Base-by-base conservation (phyloP, 2,888 invertebrate species). In the Drosophila ochracea region DNA sequence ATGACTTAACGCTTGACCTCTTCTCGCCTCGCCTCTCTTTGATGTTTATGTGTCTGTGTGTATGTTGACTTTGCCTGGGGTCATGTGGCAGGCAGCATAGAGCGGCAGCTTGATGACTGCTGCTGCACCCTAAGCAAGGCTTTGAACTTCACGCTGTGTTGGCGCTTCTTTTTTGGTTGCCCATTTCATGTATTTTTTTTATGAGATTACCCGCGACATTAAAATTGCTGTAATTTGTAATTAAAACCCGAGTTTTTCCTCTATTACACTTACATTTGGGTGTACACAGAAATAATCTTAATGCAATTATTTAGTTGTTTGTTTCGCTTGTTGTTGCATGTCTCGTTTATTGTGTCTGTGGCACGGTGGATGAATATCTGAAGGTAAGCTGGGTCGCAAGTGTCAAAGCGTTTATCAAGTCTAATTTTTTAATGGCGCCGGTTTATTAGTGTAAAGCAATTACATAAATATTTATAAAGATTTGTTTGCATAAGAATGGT, bases 1-100 rank as follows among this genome's bases (percentile, higher is more conserved):
- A 79, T 89, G 83, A 90, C 90, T 90, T 87, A 73, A 87, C 87
- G 91, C 89, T 90, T 87, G 87, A 87, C 87, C 87, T 80, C 76
- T 68, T 70, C 76, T 76, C 74, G 83, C 90, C 67, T 71, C 74
- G 83, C 90, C 67, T 73, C 74, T 68, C 89, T 84, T 89, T 88
- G 91, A 89, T 89, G 31, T 31, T 31, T 31, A 0, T 30, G 84
- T 76, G 80, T 49, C 2, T 31, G 31, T 33, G 33, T 33, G 25
- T 54, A 10, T 54, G 47, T 83, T 89, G 86, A 81, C 84, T 78
- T 73, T 57, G 75, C 72, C 66, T 65, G 85, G 84, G 87, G 87
- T 87, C 89, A 87, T 73, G 68, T 73, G 25, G 25, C 47, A 47
- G 4, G 21, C 47, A 25, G 47, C 47, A 16, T 47, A 25, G 19